phyloP scores from a whole-genome alignment of 2,113 vertebrate species.

The Tor tambroides region DNA sequence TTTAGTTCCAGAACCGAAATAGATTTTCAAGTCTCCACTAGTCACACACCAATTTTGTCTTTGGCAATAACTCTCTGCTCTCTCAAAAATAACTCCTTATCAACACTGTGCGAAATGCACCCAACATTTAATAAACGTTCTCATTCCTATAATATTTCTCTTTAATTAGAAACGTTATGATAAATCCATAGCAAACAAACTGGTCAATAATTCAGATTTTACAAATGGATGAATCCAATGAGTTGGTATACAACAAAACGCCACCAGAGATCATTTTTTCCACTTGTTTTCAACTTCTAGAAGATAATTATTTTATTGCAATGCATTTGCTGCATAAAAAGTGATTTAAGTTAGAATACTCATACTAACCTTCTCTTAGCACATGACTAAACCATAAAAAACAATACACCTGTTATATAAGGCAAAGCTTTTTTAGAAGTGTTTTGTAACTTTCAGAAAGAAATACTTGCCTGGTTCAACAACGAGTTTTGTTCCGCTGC shows the following conservation, averaged over 20 bases:
- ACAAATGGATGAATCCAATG: neutral
- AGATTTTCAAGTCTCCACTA: constrained; percentile 43
- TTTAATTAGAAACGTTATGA: neutral
- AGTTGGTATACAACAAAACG: too few relatives aligned
- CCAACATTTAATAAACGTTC: neutral
- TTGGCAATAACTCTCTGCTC: constrained; percentile 43
- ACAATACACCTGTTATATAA: neutral
- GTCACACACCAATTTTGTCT: constrained; percentile 47
- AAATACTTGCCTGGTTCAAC: constrained; percentile 54
- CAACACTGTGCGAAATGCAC: neutral
- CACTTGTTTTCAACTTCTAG: neutral
- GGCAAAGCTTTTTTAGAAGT: neutral
- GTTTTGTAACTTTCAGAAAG: neutral
- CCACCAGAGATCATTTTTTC: neutral
- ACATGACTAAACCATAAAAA: neutral
- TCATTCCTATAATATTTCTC: neutral
- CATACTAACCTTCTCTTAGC: neutral
- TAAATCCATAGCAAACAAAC: neutral
- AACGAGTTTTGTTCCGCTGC: constrained; percentile 49
- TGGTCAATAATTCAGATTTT: neutral
- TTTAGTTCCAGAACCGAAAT: constrained; percentile 56
- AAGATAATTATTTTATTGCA: neutral
- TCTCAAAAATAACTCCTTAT: neutral
- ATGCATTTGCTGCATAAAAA: neutral
- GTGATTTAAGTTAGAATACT: neutral